A percentile compares a stretch with the other conserved stretches of the same genome.
Conservation (phyloP, 2,888 invertebrate genomes). For the Pristionchus exspectatus region DNA sequence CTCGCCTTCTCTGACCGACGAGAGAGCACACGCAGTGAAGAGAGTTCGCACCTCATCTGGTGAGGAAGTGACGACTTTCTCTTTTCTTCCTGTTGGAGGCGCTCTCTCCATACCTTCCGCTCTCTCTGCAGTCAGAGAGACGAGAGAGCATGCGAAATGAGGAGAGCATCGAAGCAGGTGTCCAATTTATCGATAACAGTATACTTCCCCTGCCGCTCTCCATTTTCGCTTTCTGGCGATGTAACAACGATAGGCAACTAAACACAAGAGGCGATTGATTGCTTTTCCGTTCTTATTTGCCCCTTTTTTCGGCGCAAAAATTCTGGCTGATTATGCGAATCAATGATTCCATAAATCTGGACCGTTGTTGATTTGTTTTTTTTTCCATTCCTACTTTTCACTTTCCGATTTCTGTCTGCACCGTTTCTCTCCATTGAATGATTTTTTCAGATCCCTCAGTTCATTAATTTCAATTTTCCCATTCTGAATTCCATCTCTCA, state of each 20-base stretch:
- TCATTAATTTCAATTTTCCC: no score
- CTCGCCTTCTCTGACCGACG: no score
- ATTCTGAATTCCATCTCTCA: no score
- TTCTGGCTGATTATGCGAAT: no score
- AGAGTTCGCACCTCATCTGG: not conserved
- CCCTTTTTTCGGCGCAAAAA: no score
- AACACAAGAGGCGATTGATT: not conserved
- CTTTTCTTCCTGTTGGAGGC: not conserved
- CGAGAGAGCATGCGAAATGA: not conserved
- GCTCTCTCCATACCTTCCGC: not conserved
- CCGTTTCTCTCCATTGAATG: no score
- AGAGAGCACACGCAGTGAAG: not conserved
- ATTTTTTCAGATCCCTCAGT: no score
- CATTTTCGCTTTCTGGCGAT: not conserved
- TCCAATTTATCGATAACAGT: constrained; percentile 34
- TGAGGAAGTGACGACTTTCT: not conserved
- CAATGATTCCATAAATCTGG: no score
- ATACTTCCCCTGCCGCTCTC: not conserved
- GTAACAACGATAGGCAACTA: not conserved
- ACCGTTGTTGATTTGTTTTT: no score
- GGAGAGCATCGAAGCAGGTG: not conserved
- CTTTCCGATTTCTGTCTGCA: no score
- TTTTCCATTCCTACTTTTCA: no score
- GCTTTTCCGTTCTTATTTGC: not conserved
- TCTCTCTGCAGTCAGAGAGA: not conserved